These are phyloP conservation scores for Cheilosia scutellata DNA, from an alignment of 2,888 invertebrate genomes.

Conservation along the genomic window DNA sequence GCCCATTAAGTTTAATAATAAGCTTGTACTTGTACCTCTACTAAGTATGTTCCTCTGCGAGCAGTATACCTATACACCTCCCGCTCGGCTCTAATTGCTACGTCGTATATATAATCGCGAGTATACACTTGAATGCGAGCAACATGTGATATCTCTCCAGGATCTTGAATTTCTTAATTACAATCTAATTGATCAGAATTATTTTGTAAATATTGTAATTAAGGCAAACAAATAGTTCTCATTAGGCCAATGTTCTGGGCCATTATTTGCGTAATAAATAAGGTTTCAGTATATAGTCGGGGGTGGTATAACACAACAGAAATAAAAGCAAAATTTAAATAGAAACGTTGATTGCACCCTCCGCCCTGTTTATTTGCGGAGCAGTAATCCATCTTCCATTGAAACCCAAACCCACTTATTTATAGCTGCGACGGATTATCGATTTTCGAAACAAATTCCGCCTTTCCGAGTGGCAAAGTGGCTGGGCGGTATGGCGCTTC, in stretches of 20 bases:
- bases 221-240: not conserved
- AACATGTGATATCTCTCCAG: constrained; percentile 37
- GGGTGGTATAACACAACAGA: no score
- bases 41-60: constrained; percentile 1
- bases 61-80: not conserved
- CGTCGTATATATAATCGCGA: not conserved
- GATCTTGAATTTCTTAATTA: constrained; percentile 45
- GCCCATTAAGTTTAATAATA: constrained; percentile 43
- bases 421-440: constrained; percentile 37
- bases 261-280: not conserved
- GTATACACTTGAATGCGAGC: not conserved
- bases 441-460: constrained; percentile 42
- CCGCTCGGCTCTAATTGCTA: not conserved
- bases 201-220: constrained; percentile 27
- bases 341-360: no score
- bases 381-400: not conserved
- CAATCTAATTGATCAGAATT: constrained; percentile 46
- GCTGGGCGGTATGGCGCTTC: not conserved
- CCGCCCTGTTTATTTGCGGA: not conserved
- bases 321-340: no score
- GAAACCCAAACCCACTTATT: constrained; percentile 35
- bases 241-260: constrained; percentile 7
- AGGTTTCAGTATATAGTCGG: not conserved
- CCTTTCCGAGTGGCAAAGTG: constrained; percentile 3
- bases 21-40: not conserved